phyloP scores from a whole-genome alignment of 2,888 invertebrate genomes.

The Rhodophaea formosa region DNA sequence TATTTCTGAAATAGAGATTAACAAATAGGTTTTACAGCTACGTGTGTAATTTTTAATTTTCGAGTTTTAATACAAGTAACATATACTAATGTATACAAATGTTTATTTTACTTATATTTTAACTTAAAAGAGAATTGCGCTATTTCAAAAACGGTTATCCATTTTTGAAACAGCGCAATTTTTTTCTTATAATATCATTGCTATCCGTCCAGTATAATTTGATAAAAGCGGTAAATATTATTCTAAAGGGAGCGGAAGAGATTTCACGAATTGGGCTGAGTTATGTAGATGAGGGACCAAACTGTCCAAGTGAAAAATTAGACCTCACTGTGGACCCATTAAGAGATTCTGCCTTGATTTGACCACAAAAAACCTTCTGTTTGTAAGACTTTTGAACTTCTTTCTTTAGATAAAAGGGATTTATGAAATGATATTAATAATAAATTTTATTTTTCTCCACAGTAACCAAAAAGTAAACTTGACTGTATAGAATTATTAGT shows the following conservation, averaged over 20 bases:
- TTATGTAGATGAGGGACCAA: conserved; percentile 11
- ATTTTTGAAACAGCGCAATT: too few relatives aligned
- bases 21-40: too few relatives aligned
- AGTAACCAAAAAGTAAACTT: too few relatives aligned
- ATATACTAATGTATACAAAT: too few relatives aligned
- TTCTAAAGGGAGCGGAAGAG: background rate
- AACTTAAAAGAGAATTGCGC: too few relatives aligned
- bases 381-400: background rate
- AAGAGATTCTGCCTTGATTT: background rate
- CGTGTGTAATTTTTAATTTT: too few relatives aligned
- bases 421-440: background rate
- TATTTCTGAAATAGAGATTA: too few relatives aligned
- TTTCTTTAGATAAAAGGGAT: background rate
- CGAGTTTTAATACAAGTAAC: too few relatives aligned
- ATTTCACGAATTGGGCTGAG: conserved; percentile 4
- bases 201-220: background rate
- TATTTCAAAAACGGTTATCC: too few relatives aligned
- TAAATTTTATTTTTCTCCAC: too few relatives aligned
- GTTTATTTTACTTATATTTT: too few relatives aligned
- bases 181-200: background rate
- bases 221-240: background rate
- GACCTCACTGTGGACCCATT: conserved; percentile 8
- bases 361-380: background rate
- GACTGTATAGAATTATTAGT: too few relatives aligned
- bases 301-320: conserved; percentile 10